Base-by-base conservation (phyloP, 2,888 invertebrate species). In the Pollenia griseotomentosa region DNA sequence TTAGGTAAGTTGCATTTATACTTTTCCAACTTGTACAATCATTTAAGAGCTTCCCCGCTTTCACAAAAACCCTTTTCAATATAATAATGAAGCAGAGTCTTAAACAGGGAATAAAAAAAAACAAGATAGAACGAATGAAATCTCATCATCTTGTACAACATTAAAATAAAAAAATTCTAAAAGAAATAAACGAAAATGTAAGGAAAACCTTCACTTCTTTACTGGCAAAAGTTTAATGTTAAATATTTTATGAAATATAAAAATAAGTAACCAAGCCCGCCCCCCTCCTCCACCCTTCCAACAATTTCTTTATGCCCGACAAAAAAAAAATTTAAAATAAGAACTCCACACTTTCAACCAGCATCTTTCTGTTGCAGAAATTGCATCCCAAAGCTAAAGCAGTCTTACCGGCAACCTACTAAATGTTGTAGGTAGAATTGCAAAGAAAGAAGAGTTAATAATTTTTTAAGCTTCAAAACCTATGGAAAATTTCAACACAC, bases 181-280 rank as follows among this genome's bases (percentile, higher is more conserved):
- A 42, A 14, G 14, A 53, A 51, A 75, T 61, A 71, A 71, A 73
- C n/a, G 70, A 83, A 63, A 46, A 46, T 48, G 48, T 19, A 75
- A 66, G 55, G 57, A 51, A 73, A 81, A 46, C 46, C 57, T 40
- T 57, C 42, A 11, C 14, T 63, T 75, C n/a, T 63, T 66, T 12
- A 48, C 57, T 53, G 81, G 63, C 71, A 78, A 78, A 81, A 84
- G 55, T 87, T 84, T 87, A 78, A 87, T 83, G 79, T 83, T 86
- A 70, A 86, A 86, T 87, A 84, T 84, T 84, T 84, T 81, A 87
- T 81, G 66, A 83, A 73, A 86, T 77, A 86, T 71, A 80, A 74
- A 63, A 83, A 78, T 23, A 73, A 61, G 42, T 44, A 66, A 48
- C 11, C 11, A 68, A 63, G 1, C n/a, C 61, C 51, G n/a, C n/a